Conservation (phyloP, 1,140 invertebrate species). For the Atopsyche davidsoni region DNA sequence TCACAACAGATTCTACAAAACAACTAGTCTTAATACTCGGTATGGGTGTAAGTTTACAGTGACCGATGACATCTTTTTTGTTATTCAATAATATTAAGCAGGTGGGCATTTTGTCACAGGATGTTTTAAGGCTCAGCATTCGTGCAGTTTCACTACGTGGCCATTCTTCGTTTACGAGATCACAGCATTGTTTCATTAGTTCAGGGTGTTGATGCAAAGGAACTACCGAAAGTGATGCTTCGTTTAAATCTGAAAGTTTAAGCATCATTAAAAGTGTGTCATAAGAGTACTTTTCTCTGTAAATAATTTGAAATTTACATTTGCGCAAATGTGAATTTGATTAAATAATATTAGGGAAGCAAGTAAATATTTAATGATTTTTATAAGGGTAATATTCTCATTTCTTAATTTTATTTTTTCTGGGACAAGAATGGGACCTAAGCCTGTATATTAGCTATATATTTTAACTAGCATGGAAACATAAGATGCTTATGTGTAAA, state of each 20-base stretch:
- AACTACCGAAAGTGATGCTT: constrained; percentile 43
- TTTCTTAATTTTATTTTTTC: too few relatives aligned
- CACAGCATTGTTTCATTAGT: constrained; percentile 60
- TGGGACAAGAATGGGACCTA: too few relatives aligned
- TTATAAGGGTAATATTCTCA: too few relatives aligned
- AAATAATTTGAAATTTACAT: too few relatives aligned
- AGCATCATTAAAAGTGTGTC: background rate
- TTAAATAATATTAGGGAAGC: too few relatives aligned
- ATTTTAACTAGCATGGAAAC: too few relatives aligned
- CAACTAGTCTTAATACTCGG: constrained; percentile 59
- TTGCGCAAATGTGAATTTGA: too few relatives aligned
- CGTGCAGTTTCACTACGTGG: constrained; percentile 67
- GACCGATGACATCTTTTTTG: constrained; percentile 58
- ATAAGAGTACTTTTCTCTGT: too few relatives aligned
- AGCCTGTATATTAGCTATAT: too few relatives aligned
- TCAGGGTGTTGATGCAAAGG: constrained; percentile 64
- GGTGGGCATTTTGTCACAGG: constrained; percentile 64
- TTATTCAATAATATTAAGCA: constrained; percentile 60
- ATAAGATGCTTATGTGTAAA: too few relatives aligned
- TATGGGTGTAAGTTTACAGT: constrained; percentile 66
- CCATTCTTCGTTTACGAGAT: constrained; percentile 75
- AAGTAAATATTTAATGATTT: too few relatives aligned
- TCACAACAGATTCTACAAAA: constrained; percentile 72
- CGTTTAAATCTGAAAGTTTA: constrained; percentile 20
- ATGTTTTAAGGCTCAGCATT: constrained; percentile 61